phyloP scores from a whole-genome alignment of 2,888 invertebrate genomes.

The Eupithecia insigniata region DNA sequence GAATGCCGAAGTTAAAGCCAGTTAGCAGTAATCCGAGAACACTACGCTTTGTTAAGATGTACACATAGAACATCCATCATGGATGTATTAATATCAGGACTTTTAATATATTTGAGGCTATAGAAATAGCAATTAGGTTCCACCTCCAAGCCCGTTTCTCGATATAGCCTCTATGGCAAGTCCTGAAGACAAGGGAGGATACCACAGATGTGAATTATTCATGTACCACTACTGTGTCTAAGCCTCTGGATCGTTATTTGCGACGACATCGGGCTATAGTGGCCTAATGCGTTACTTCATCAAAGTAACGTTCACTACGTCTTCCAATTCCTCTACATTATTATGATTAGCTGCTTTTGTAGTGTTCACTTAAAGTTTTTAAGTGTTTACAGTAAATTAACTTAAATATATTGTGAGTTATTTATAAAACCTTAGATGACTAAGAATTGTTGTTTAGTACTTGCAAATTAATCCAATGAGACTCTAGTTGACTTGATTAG shows the following conservation, averaged over 20 bases:
- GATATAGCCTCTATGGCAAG: constrained; percentile 44
- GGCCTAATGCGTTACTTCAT: constrained; percentile 40
- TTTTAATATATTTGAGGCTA: not conserved
- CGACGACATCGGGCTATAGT: constrained; percentile 52
- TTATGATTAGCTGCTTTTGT: not conserved
- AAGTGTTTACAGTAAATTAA: not conserved
- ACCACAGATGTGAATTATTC: constrained; percentile 71
- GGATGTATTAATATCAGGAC: not conserved
- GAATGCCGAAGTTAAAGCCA: constrained; percentile 35
- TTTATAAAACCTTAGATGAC: not conserved
- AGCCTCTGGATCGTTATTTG: constrained; percentile 63
- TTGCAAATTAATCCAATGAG: constrained; percentile 28
- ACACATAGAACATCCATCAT: not conserved
- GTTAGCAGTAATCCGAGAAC: constrained; percentile 37
- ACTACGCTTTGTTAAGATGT: constrained; percentile 31
- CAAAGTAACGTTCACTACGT: constrained; percentile 29
- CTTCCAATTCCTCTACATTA: constrained; percentile 20
- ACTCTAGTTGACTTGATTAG: constrained; percentile 28
- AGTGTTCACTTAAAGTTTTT: not conserved
- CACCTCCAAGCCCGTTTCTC: constrained; percentile 21
- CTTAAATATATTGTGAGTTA: not conserved
- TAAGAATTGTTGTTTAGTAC: constrained; percentile 3
- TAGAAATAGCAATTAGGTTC: not conserved
- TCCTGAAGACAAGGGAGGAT: constrained; percentile 57
- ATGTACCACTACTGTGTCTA: constrained; percentile 60